Base-by-base conservation (phyloP, 2,113 vertebrate genomes). In the Daboia siamensis region DNA sequence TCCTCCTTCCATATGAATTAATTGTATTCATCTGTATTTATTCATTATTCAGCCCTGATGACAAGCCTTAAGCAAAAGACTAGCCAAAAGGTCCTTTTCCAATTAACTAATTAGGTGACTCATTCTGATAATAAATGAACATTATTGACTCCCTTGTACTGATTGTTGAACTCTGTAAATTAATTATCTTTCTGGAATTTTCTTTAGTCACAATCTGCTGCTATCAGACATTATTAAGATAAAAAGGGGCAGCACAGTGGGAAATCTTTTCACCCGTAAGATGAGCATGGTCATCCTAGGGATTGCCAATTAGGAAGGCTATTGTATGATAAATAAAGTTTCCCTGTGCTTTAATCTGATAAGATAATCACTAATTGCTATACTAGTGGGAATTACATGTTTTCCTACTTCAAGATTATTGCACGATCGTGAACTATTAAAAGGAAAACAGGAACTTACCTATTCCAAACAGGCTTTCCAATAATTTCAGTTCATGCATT, bases 301-400 rank as follows among this genome's bases (percentile, higher is more conserved):
- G 94, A 94, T 95, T 93, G 93, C 95, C 96, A 97, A 97, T 97
- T 97, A 97, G 95, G 95, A 95, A 96, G 94, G 44, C 93, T 95
- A 96, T 96, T 97, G 95, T 97, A 96, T 96, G 90, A 92, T 91
- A 95, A 97, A 97, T 97, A 95, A 96, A 96, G 97, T 94, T 95
- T 94, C 97, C 96, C 94, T 92, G 0, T 96, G 94, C 96, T 96
- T 95, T 95, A 95, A 96, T 96, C 95, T 96, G 96, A 97, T 96
- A 95, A 97, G 95, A 97, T 97, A 97, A 96, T 96, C 96, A 96
- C 95, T 97, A 97, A 97, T 97, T 98, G 95, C 94, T 94, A 96
- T 95, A 86, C 95, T 95, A 93, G 91, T 93, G 94, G 95, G 94
- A 96, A 96, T 94, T 96, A 94, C 93, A 93, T 96, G 97, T 95